Evolutionary conservation across 2,113 vertebrate genomes (phyloP).

Genomic region (Elephantulus edwardii): DNA sequence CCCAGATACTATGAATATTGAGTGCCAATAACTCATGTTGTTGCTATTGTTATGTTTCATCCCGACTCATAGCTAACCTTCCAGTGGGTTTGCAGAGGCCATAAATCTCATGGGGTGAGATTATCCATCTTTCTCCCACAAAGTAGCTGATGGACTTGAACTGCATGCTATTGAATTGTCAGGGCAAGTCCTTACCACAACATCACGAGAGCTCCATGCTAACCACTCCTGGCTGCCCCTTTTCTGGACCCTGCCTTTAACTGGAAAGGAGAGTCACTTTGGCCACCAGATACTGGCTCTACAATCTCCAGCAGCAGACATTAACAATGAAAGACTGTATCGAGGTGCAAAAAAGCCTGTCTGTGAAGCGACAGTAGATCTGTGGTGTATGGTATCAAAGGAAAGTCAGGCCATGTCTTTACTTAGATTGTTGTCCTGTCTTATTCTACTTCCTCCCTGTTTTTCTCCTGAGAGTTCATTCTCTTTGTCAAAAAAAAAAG

Average conservation of each 20-base stretch:
- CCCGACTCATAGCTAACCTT: too few species aligned
- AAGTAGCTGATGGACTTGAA: too few species aligned
- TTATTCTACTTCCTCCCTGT: background rate
- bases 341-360: background rate
- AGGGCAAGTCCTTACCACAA: too few species aligned
- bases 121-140: too few species aligned
- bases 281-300: background rate
- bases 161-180: too few species aligned
- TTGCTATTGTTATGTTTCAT: too few species aligned
- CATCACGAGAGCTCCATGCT: too few species aligned
- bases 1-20: background rate
- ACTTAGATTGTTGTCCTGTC: background rate
- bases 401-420: background rate
- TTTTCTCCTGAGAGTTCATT: background rate
- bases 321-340: too few species aligned
- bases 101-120: too few species aligned
- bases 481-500: too few species aligned
- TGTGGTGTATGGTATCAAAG: rapidly evolving
- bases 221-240: background rate
- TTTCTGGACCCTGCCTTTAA: background rate
- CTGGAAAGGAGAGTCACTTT: background rate
- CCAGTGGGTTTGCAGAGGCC: too few species aligned
- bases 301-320: background rate
- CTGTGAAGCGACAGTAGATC: background rate
- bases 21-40: background rate